phyloP scores from a whole-genome alignment of 92 coral and sea anemone species.

The Palythoa grandis region DNA sequence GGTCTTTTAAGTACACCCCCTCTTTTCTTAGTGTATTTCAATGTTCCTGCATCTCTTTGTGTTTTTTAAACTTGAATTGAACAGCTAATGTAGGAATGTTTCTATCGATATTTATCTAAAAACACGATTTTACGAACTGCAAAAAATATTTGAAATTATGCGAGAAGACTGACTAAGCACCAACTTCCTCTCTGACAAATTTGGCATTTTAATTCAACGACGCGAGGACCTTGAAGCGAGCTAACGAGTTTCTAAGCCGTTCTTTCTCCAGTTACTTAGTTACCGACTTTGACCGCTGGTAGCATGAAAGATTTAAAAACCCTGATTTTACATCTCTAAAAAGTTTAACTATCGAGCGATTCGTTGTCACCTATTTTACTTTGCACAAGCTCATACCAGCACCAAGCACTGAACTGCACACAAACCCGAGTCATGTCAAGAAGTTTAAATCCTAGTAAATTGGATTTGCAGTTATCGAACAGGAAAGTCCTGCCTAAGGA shows the following conservation, averaged over 20 bases:
- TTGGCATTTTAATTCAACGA: neutral
- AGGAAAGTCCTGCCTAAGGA: neutral
- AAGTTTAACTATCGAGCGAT: neutral
- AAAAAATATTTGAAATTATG: neutral
- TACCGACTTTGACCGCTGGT: neutral
- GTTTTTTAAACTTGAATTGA: neutral
- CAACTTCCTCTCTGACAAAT: neutral
- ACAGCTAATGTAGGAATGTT: neutral
- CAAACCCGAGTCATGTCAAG: no score
- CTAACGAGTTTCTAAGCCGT: neutral
- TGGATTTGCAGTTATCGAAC: neutral
- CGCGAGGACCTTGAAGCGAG: neutral
- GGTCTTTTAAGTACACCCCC: neutral
- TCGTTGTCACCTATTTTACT: neutral
- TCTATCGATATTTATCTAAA: neutral
- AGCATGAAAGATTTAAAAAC: neutral
- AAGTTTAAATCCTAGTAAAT: no score
- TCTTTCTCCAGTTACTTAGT: no score
- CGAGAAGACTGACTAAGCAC: neutral
- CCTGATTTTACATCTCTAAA: neutral
- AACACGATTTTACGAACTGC: neutral
- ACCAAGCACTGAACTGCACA: conserved; percentile 31
- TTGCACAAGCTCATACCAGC: neutral
- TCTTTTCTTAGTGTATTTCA: neutral
- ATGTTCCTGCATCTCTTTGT: neutral